These are phyloP conservation scores for Hippocampus comes DNA, from an alignment of 2,113 vertebrate genomes.

Conservation along the genomic window DNA sequence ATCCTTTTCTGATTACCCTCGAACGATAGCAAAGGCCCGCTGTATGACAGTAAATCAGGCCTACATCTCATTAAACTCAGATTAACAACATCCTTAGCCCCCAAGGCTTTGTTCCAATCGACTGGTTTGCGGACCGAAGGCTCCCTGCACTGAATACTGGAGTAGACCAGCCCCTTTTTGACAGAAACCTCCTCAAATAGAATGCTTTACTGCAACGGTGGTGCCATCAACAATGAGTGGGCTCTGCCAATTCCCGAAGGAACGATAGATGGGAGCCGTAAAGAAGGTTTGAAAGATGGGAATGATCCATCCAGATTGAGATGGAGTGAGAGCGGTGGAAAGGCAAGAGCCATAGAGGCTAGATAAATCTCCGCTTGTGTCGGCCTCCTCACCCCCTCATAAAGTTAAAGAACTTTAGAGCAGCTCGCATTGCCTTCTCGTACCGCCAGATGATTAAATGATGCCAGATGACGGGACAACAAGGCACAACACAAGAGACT, in stretches of 20 bases:
- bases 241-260: slow-evolving; percentile 59
- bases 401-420: slow-evolving; percentile 45
- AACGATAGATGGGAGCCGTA: slow-evolving; percentile 64
- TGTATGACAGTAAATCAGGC: slow-evolving; percentile 24
- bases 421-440: slow-evolving; percentile 11
- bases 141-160: slow-evolving; percentile 30
- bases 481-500: slow-evolving; percentile 25
- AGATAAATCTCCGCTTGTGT: slow-evolving; percentile 44
- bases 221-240: slow-evolving; percentile 35
- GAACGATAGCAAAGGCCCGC: slow-evolving; percentile 17
- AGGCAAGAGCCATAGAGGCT: slow-evolving; percentile 37
- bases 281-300: slow-evolving; percentile 68
- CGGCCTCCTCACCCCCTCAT: slow-evolving; percentile 5
- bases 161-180: slow-evolving; percentile 37
- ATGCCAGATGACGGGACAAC: slow-evolving; percentile 44
- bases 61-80: slow-evolving; percentile 37
- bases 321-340: slow-evolving; percentile 20
- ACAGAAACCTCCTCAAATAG: slow-evolving; percentile 53
- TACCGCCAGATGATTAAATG: slow-evolving; percentile 52
- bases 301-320: slow-evolving; percentile 56
- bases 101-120: slow-evolving; percentile 38
- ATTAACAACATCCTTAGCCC: slow-evolving; percentile 43
- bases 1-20: slow-evolving; percentile 23
- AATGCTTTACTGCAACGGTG: slow-evolving; percentile 50
- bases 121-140: slow-evolving; percentile 47